These are phyloP conservation scores for Ophion ellenae DNA, from an alignment of 2,888 invertebrate species.

Conservation along the genomic window DNA sequence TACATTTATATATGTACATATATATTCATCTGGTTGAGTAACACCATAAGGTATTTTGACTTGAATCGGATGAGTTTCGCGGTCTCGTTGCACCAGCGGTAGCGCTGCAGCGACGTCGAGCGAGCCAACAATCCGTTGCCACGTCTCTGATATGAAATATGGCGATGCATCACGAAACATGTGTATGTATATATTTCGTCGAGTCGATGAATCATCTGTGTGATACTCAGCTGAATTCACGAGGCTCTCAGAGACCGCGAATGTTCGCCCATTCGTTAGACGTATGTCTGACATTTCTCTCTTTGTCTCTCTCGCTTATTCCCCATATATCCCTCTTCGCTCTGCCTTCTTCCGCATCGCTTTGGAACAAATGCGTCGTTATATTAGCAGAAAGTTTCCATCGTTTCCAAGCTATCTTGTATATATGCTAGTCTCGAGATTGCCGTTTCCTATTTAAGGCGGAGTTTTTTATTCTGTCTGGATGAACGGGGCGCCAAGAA, in stretches of 20 bases:
- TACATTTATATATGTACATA: background rate
- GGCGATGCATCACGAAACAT: constrained; percentile 71
- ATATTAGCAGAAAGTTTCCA: constrained; percentile 56
- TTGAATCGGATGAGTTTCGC: constrained; percentile 47
- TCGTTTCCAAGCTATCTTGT: constrained; percentile 32
- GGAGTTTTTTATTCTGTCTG: too few relatives aligned
- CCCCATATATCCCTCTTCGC: constrained; percentile 10
- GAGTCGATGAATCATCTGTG: constrained; percentile 67
- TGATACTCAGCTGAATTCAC: constrained; percentile 66
- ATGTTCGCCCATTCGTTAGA: constrained; percentile 68
- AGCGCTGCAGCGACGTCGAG: constrained; percentile 53
- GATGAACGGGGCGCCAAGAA: too few relatives aligned
- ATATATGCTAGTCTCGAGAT: constrained; percentile 24
- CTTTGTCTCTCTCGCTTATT: constrained; percentile 36
- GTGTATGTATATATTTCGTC: constrained; percentile 53
- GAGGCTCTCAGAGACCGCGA: constrained; percentile 64
- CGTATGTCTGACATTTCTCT: constrained; percentile 64
- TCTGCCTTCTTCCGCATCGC: constrained; percentile 32
- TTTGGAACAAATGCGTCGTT: constrained; percentile 44
- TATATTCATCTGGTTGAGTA: background rate
- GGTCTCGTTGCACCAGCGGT: constrained; percentile 52
- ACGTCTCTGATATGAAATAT: constrained; percentile 70
- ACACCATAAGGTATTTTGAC: constrained; percentile 43
- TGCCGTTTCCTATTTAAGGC: constrained; percentile 31
- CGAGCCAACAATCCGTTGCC: constrained; percentile 71